A percentile compares a stretch with the other conserved stretches of the same genome.
Evolutionary conservation across 2,113 vertebrate genomes (phyloP).

Genomic region (Marmota monax): DNA sequence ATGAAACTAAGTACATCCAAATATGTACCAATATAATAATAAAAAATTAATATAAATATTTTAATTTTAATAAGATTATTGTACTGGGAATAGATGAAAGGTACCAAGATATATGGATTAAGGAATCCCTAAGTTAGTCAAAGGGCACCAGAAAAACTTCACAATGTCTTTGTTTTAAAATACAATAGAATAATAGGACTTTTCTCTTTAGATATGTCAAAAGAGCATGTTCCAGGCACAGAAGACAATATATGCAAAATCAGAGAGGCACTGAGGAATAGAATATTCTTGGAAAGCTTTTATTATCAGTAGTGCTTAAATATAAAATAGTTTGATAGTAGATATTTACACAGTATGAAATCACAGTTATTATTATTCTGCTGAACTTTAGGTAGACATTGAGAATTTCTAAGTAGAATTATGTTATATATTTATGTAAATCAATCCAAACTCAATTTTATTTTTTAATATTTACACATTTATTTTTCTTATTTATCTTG

Average conservation of each 20-base stretch:
- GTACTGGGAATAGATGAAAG: background rate
- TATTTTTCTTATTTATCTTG: background rate
- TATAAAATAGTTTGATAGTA: background rate
- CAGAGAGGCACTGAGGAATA: background rate
- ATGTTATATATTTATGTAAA: background rate
- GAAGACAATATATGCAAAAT: background rate
- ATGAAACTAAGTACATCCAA: background rate
- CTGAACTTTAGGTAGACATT: background rate
- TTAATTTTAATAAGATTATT: conserved; percentile 23
- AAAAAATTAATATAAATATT: background rate
- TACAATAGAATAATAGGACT: background rate
- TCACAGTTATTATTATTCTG: background rate
- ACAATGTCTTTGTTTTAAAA: conserved; percentile 23
- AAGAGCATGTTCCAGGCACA: background rate
- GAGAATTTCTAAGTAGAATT: background rate
- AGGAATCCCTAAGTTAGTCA: background rate
- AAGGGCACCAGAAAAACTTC: background rate
- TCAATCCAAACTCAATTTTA: background rate
- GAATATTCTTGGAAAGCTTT: background rate
- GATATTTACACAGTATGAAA: background rate
- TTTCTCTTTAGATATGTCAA: background rate
- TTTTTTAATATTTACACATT: conserved; percentile 34
- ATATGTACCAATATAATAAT: background rate
- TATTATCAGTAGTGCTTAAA: background rate
- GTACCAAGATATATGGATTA: background rate